A percentile compares a stretch with the other conserved stretches of the same genome.
These are phyloP conservation scores for Coilia nasus DNA, from an alignment of 2,797 vertebrate genomes.

Conservation along the genomic window DNA sequence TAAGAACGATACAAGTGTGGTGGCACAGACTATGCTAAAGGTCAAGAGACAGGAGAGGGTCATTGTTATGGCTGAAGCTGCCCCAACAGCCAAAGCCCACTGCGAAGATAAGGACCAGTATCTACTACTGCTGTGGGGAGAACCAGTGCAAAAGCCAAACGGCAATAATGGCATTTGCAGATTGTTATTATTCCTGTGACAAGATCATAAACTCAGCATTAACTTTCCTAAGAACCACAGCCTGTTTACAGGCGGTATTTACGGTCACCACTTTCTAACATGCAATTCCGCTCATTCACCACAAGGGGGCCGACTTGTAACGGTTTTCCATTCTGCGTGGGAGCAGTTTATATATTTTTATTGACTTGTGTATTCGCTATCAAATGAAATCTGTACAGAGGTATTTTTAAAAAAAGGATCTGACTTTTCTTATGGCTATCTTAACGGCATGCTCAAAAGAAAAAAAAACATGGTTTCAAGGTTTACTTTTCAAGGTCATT, in stretches of 20 bases:
- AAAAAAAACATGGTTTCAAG: neutral
- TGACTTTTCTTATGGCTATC: neutral
- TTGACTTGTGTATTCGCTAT: neutral
- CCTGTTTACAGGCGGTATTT: neutral
- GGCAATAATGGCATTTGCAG: too few relatives aligned
- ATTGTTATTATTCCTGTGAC: too few relatives aligned
- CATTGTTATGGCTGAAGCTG: neutral
- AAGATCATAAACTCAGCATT: too few relatives aligned
- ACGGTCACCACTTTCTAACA: neutral
- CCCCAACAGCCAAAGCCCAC: neutral
- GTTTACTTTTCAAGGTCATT: neutral
- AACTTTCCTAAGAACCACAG: neutral
- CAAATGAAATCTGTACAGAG: neutral
- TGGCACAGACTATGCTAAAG: neutral
- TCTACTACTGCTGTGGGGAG: neutral
- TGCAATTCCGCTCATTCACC: conserved; percentile 54
- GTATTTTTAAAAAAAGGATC: neutral
- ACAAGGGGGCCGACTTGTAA: conserved; percentile 72
- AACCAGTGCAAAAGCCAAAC: too few relatives aligned
- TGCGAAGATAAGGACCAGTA: neutral
- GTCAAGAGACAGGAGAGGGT: neutral
- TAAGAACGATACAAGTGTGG: neutral
- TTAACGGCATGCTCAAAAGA: neutral
- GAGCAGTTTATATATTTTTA: neutral
- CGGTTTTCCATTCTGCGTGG: conserved; percentile 25